These are phyloP conservation scores for Castor canadensis DNA, from an alignment of 2,113 vertebrate genomes.

Conservation along the genomic window DNA sequence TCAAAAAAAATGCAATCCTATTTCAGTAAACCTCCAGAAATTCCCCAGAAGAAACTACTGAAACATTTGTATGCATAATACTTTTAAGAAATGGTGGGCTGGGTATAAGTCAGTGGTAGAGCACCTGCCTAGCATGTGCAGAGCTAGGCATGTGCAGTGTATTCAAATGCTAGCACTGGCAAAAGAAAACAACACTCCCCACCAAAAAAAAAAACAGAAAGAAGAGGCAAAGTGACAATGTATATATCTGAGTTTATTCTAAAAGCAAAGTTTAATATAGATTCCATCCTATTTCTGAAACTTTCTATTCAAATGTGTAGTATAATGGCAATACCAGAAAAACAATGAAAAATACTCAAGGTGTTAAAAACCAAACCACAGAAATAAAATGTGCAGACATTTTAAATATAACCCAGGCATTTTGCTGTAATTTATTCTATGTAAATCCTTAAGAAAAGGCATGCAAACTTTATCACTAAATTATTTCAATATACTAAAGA, in stretches of 20 bases:
- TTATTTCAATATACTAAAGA: not conserved
- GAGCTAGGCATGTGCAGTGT: too few relatives aligned
- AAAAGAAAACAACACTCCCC: too few relatives aligned
- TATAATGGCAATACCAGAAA: not conserved
- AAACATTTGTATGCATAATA: not conserved
- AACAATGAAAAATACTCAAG: not conserved
- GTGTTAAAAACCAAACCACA: not conserved
- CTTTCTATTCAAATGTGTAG: not conserved
- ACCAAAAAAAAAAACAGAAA: too few relatives aligned
- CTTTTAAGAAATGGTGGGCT: slow-evolving; percentile 39
- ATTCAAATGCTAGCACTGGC: too few relatives aligned
- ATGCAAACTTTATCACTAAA: not conserved
- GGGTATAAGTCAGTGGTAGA: too few relatives aligned
- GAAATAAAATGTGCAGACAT: not conserved
- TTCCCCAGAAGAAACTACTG: not conserved
- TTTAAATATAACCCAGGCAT: not conserved
- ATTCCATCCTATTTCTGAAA: slow-evolving; percentile 1
- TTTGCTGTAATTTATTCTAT: not conserved
- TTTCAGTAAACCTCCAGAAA: slow-evolving; percentile 5
- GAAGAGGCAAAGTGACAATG: not conserved
- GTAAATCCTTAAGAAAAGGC: not conserved
- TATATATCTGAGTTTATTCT: not conserved
- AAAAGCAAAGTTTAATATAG: not conserved
- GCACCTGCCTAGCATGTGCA: too few relatives aligned
- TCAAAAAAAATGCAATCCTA: not conserved